Conservation (phyloP, 2,797 vertebrate genomes). For the Myotis findleyi region DNA sequence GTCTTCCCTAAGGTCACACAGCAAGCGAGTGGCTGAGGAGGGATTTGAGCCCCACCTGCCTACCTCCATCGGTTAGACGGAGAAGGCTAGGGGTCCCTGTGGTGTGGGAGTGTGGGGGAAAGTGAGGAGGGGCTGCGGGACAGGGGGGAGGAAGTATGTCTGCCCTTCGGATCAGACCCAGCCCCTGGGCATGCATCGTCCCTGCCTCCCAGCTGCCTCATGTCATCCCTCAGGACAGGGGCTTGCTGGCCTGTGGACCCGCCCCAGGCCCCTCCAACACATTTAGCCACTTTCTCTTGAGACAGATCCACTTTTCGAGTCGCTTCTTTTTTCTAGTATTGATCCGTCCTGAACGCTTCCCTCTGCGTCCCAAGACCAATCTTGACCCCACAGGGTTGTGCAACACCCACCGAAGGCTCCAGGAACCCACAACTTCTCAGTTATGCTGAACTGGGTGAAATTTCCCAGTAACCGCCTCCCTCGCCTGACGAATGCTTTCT, state of each 20-base stretch:
- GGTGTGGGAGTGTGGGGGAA: background rate
- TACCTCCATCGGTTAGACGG: background rate
- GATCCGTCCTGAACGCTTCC: background rate
- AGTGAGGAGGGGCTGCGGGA: background rate
- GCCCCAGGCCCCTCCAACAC: background rate
- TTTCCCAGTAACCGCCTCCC: slow-evolving; percentile 77
- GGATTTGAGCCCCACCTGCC: background rate
- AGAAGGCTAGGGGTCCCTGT: background rate
- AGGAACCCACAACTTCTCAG: slow-evolving; percentile 74
- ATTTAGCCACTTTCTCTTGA: background rate
- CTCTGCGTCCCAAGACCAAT: background rate
- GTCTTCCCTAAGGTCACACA: background rate
- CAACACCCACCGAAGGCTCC: background rate
- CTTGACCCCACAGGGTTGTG: background rate
- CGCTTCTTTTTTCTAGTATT: background rate
- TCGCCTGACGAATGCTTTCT: slow-evolving; percentile 72
- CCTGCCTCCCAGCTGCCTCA: background rate
- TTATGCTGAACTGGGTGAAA: slow-evolving; percentile 71
- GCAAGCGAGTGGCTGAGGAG: background rate
- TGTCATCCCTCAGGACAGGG: background rate
- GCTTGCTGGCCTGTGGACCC: background rate
- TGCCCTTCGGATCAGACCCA: background rate
- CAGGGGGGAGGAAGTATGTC: background rate
- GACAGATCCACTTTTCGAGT: background rate
- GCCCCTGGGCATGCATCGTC: accelerated